Conservation (phyloP, 2,113 vertebrate genomes). For the Guaruba guarouba region DNA sequence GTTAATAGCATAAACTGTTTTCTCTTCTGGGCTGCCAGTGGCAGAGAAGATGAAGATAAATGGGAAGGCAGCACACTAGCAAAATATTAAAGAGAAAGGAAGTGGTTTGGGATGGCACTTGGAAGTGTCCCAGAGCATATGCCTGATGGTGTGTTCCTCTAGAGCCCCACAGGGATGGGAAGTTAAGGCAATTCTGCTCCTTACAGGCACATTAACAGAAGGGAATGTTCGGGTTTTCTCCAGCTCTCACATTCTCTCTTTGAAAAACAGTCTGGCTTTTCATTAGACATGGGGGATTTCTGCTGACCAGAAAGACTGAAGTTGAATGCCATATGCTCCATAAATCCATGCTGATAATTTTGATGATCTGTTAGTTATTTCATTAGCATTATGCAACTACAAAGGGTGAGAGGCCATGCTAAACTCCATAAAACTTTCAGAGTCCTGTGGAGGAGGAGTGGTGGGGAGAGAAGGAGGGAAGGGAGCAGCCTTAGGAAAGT, state of each 20-base stretch:
- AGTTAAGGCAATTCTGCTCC: not conserved
- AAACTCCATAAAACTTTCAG: not conserved
- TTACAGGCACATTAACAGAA: not conserved
- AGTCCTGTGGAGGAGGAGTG: not conserved
- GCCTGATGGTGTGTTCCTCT: not conserved
- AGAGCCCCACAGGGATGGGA: not conserved
- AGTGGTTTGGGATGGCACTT: conserved; percentile 8
- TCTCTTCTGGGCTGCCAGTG: not conserved
- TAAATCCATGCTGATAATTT: not conserved
- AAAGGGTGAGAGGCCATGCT: not conserved
- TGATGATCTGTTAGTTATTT: conserved; percentile 41
- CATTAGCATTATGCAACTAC: conserved; percentile 20
- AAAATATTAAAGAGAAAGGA: not conserved
- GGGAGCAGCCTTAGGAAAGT: not conserved
- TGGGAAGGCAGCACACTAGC: not conserved
- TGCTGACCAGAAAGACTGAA: not conserved
- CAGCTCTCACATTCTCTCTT: not conserved
- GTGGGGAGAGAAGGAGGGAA: not conserved
- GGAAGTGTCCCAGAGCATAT: not conserved
- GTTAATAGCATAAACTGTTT: not conserved
- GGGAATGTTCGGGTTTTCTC: not conserved
- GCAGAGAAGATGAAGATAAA: not conserved
- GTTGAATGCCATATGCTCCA: not conserved
- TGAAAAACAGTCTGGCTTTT: not conserved
- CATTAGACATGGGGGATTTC: not conserved